Evolutionary conservation across 2,888 invertebrate genomes (phyloP), one percentile per base, ranked within the genome.

Genomic region (Unio pictorum): DNA sequence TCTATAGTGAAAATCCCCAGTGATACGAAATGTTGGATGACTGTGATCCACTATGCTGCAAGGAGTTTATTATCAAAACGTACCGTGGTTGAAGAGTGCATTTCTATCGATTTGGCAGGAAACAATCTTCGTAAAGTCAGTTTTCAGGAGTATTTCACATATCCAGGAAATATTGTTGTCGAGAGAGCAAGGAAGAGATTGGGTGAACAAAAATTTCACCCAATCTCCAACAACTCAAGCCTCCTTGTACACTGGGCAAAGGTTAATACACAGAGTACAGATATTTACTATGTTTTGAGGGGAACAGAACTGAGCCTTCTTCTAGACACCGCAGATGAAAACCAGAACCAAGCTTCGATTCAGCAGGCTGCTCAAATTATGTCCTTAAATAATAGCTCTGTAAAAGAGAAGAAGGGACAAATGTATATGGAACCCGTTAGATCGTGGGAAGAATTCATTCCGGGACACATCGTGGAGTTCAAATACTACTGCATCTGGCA

Each of bases 201-300:
- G n/a, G 71, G 71, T 17, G 71, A 74, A 34, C 63, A 59, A 26
- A 58, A 66, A 30, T 71, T 71, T 56, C 62, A 59, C 15, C 15
- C 57, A 0, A 45, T 56, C 15, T 56, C 58, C 5, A 74, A 74
- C 56, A 71, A 68, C 17, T 74, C 74, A 7, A 69, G 57, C 60
- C 66, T 66, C 28, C 58, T 74, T 1, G 74, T 68, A 3, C 71
- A 71, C 45, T 74, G 74, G 74, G 71, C 74, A n/a, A 68, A 68
- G n/a, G 71, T 71, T 15, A 61, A 70, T 34, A 65, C 67, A 15
- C 71, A 74, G 54, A 66, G 4, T 17, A 71, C 68, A 11, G 60
- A 26, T 18, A 23, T 68, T 56, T 59, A 67, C 3, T 23, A 17
- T 15, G 59, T 59, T 6, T 1, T 34, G 34, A 34, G 8, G 34